Evolutionary conservation across 2,113 vertebrate species (phyloP).

Genomic region (Pseudolaguvia tuberculata): DNA sequence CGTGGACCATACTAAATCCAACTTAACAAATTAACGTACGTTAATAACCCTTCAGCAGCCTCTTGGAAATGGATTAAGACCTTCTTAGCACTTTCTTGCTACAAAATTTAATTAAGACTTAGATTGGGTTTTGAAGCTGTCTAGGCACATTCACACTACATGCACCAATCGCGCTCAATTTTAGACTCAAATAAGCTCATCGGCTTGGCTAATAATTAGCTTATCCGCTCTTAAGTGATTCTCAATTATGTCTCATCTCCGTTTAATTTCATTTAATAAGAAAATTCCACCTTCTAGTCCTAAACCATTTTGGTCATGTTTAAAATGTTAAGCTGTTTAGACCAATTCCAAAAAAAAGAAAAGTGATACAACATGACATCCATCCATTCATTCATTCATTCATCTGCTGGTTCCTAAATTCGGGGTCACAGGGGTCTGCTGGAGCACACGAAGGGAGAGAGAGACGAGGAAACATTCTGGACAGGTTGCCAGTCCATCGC

Average conservation of each 20-base stretch:
- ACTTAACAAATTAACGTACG: conserved; percentile 72
- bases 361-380: too few species aligned
- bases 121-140: conserved; percentile 73
- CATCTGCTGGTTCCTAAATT: too few species aligned
- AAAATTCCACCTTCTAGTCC: conserved; percentile 49
- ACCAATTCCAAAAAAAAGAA: too few species aligned
- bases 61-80: conserved; percentile 72
- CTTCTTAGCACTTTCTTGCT: conserved; percentile 68
- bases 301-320: conserved; percentile 52
- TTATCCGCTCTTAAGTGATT: conserved; percentile 66
- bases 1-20: conserved; percentile 66
- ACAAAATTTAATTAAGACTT: conserved; percentile 76
- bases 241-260: conserved; percentile 69
- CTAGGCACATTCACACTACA: conserved; percentile 66
- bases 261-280: conserved; percentile 73
- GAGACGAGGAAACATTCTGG: too few species aligned
- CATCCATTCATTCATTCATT: neutral
- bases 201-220: conserved; percentile 74
- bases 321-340: conserved; percentile 56
- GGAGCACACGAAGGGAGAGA: too few species aligned
- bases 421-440: too few species aligned
- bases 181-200: conserved; percentile 71
- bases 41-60: conserved; percentile 71
- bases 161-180: conserved; percentile 68
- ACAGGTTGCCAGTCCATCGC: too few species aligned